Evolutionary conservation across 2,113 vertebrate species (phyloP), one percentile per base, ranked within the genome.

Genomic region (Hipposideros armiger): DNA sequence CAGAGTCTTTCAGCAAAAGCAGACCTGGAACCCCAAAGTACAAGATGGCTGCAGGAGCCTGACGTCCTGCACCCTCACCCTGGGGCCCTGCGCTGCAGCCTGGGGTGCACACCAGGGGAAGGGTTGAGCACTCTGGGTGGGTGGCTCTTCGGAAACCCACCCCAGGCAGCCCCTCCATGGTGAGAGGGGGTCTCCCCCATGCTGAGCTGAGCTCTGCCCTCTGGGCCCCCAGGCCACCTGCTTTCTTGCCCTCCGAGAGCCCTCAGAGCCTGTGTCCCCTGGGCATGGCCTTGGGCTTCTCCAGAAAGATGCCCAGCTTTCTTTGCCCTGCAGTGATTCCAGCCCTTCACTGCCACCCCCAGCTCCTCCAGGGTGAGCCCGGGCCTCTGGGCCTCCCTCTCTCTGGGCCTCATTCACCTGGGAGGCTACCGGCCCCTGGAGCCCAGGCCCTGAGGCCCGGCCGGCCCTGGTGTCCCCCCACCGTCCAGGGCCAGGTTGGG

Each of bases 11-110:
- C 30, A 60, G 52, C 32, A 40, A 64, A 42, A 2, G 11, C 13
- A 15, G 42, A 40, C n/a, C 54, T 22, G 26, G 54, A 64, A 5
- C 30, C 15, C 10, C 24, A 14, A 4, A 2, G 0, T 22, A 2
- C 4, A 7, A n/a, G 24, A 17, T 1, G 0, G 11, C 2, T 2
- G 2, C 0, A 4, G 11, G 19, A 47, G 19, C 5, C 87, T 9
- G 9, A 32, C 16, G 5, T 7, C 6, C 45, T 17, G 11, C 5
- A 0, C 32, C 22, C 22, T 9, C 1, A 2, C 2, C 5, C 24
- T 7, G 28, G 58, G 40, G 4, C 11, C 42, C 80, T 17, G 30
- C 22, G 73, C 19, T 1, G 58, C 2, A 14, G 73, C 36, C 24
- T 24, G 17, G 3, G n/a, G 40, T 2, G 1, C 66, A 26, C 5